Evolutionary conservation across 2,113 vertebrate genomes (phyloP).

Genomic region (Apeltes quadracus): DNA sequence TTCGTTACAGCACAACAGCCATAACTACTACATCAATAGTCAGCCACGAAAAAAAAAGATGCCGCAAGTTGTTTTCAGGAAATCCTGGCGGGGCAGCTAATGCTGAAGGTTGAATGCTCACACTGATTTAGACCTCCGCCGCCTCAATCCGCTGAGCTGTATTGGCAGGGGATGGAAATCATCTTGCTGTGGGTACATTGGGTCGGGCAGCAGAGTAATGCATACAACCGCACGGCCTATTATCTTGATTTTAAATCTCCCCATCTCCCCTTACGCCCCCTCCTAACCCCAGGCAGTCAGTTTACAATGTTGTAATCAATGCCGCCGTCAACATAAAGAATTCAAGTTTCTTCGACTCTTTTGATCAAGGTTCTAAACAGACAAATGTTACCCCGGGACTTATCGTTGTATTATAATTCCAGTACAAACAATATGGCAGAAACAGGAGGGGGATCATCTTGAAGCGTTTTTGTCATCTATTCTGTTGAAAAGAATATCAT

Average conservation of each 20-base stretch:
- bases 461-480: background rate
- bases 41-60: background rate
- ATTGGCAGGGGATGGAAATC: conserved; percentile 1
- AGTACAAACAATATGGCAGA: conserved; percentile 1
- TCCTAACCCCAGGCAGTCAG: background rate
- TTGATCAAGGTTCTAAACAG: conserved; percentile 17
- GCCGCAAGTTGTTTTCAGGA: background rate
- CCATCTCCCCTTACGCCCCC: background rate
- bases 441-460: background rate
- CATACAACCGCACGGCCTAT: conserved; percentile 10
- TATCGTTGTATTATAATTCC: background rate
- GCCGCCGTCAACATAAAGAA: conserved; percentile 9
- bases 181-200: background rate
- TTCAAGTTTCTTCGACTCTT: background rate
- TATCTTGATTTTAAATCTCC: conserved; percentile 10
- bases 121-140: background rate
- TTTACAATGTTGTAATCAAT: conserved; percentile 21
- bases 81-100: background rate
- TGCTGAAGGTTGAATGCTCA: conserved; percentile 5
- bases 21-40: background rate
- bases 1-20: conserved; percentile 18
- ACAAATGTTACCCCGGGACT: conserved; percentile 15
- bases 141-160: background rate
- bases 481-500: background rate
- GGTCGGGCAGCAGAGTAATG: conserved; percentile 11